Evolutionary conservation across 2,797 vertebrate genomes (phyloP), one percentile per base, ranked within the genome.

Genomic region (Neosalanx taihuensis): DNA sequence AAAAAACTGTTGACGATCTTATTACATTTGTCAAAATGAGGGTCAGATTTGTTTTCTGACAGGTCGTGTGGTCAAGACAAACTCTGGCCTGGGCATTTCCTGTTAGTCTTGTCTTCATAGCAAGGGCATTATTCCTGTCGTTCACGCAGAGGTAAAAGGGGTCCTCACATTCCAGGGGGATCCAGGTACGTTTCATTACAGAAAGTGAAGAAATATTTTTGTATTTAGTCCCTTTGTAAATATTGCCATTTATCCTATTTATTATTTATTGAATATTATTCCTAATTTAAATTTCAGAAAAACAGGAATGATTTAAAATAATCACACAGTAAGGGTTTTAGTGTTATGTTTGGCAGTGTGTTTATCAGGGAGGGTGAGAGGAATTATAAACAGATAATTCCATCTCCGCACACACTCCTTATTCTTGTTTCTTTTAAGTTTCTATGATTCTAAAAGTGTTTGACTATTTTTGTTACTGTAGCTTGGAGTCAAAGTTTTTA

Each of bases 221-320:
- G 5, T 6, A 30, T 76, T 59, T 65, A 85, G 83, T 83, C 56
- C 73, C 64, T 77, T 69, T 90, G 87, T 89, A 90, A 83, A 90
- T 91, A 88, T 49, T 73, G 76, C 67, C 78, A 74, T 76, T 87
- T 78, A 69, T 85, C 79, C 79, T 89, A 87, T 91, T 89, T 90
- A 87, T 89, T 89, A 91, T 93, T 92, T 91, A 90, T 90, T 90
- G 72, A 84, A 73, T 70, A 78, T 84, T 87, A 89, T 85, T 72
- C 73, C 75, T 79, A 71, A 83, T n/a, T 56, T 56, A 56, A 4
- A 56, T 56, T 56, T 56, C 17, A 56, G 15, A 17, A 17, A 17
- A 56, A 5, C 51, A 4, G 6, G 51, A 56, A n/a, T 56, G 15
- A 17, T 56, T 51, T 6, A 17, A 56, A 56, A 56, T 56, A 56